Conservation (phyloP, 1,140 invertebrate genomes). For the Drosophila punjabiensis region DNA sequence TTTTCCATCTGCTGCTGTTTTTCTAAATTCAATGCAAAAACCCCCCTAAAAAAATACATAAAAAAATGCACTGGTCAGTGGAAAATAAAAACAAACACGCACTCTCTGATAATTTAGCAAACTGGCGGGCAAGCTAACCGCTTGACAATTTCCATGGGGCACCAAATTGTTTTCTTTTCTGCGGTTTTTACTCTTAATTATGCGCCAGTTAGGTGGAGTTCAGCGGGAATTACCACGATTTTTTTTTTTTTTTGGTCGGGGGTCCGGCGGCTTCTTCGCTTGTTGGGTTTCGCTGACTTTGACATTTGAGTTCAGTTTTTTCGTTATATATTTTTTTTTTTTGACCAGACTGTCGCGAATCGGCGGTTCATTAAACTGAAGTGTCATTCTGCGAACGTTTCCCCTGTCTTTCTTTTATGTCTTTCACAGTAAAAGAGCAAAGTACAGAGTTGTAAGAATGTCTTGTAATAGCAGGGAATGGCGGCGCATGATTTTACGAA, state of each 20-base stretch:
- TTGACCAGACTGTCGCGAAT: conserved; percentile 56
- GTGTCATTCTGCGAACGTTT: conserved; percentile 71
- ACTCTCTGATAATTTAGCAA: conserved; percentile 23
- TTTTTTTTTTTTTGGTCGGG: conserved; percentile 7
- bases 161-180: conserved; percentile 51
- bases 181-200: conserved; percentile 62
- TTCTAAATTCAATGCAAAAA: conserved; percentile 11
- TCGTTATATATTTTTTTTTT: conserved; percentile 11
- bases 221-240: conserved; percentile 45
- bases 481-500: conserved; percentile 50
- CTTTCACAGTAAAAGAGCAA: conserved; percentile 51
- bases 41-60: not conserved
- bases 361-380: conserved; percentile 78
- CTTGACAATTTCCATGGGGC: conserved; percentile 45
- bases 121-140: not conserved
- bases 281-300: conserved; percentile 49
- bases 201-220: conserved; percentile 55
- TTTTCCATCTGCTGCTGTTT: not conserved
- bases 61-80: conserved; percentile 2
- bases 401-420: conserved; percentile 40
- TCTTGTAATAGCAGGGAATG: conserved; percentile 65
- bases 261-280: conserved; percentile 10
- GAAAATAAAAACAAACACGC: conserved; percentile 21
- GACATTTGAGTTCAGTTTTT: conserved; percentile 41
- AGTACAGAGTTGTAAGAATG: conserved; percentile 61